A percentile compares a stretch with the other conserved stretches of the same genome.
Evolutionary conservation across 1,140 invertebrate species (phyloP).

Genomic region (Brachionus angularis): DNA sequence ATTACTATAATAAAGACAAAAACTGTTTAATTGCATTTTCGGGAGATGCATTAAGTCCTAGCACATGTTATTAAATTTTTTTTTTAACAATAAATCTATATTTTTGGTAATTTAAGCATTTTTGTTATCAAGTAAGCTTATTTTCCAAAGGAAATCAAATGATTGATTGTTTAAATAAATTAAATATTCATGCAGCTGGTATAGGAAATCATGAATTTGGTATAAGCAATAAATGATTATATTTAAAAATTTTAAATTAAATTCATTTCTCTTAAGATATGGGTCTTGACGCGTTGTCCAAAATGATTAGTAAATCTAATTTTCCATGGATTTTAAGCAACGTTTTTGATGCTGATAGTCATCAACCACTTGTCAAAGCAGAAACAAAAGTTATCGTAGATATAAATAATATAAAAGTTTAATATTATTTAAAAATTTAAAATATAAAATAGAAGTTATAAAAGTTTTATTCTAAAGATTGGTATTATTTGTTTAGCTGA

Average conservation of each 20-base stretch:
- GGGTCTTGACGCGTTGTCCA: constrained; percentile 74
- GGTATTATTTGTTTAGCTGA: constrained; percentile 75
- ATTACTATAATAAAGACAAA: constrained; percentile 65
- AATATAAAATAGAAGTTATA: background rate
- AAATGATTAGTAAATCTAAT: constrained; percentile 68
- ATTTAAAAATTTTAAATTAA: background rate
- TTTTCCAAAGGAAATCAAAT: constrained; percentile 87
- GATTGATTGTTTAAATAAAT: constrained; percentile 76
- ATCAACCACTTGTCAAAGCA: constrained; percentile 73
- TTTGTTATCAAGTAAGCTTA: constrained; percentile 74
- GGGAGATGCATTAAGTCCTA: constrained; percentile 83
- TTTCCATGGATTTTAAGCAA: constrained; percentile 90
- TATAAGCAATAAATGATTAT: constrained; percentile 54
- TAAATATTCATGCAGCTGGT: constrained; percentile 77
- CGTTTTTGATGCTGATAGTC: constrained; percentile 79
- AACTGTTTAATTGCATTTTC: constrained; percentile 80
- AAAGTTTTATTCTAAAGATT: constrained; percentile 47
- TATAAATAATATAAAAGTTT: constrained; percentile 52
- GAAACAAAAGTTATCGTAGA: constrained; percentile 72
- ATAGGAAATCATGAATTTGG: constrained; percentile 91
- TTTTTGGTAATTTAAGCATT: background rate
- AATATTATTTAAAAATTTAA: background rate
- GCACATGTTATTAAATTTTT: constrained; percentile 74
- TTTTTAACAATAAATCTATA: background rate
- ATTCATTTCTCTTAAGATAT: constrained; percentile 66